Base-by-base conservation (phyloP, 2,797 vertebrate genomes). In the Esox lucius region DNA sequence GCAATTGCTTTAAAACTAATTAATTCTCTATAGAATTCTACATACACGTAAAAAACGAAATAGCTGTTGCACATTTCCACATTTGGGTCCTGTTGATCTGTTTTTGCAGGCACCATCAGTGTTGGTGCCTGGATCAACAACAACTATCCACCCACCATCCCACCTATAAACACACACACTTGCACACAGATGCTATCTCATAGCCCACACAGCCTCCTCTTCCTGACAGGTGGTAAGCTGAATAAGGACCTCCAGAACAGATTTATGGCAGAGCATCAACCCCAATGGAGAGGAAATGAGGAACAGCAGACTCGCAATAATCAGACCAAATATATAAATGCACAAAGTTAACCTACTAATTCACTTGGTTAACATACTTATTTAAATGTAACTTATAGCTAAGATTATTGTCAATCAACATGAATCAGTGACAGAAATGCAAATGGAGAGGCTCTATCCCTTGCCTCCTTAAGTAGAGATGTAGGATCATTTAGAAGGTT, bases 191-290 rank as follows among this genome's bases (percentile, higher is more conserved):
- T 49, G 8, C 31, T 15, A 31, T 33, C 65, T 13, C 1, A 65
- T 3, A 65, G 28, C 28, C 28, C 28, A 65, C 62, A 65, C 62
- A 33, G 67, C 73, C 17, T 68, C 64, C 59, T 77, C 49, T 73
- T 75, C 73, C 78, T 67, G 69, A 76, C 78, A 80, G 75, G 78
- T 80, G 78, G 68, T 35, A 46, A 48, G 59, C 46, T 80, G 78
- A 80, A 61, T 61, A 80, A 76, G 65, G 71, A 61, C 48, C 67
- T 33, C 51, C 68, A 61, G 11, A 24, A 26, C 8, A 61, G 56
- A 26, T 61, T 13, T 12, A 61, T 70, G 71, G 68, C 70, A 81
- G 71, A 80, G 64, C 77, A 35, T 26, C 64, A 74, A 72, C 42
- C 69, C 24, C 16, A 33, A 66, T 8, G 31, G 33, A 75, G 28